Conservation (phyloP, 2,113 vertebrate species). For the Kryptolebias marmoratus region DNA sequence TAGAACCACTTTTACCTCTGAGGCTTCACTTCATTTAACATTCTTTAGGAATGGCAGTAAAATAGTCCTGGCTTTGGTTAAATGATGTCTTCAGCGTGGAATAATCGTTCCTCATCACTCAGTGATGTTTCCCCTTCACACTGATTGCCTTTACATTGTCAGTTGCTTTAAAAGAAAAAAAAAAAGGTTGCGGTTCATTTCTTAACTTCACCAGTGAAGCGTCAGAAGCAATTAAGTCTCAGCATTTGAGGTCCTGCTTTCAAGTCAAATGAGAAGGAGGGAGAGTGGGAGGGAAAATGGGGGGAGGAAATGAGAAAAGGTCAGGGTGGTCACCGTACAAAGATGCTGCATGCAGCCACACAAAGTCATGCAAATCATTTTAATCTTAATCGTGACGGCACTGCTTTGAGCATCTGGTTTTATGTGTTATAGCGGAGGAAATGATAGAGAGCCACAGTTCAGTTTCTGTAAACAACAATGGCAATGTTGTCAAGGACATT, state of each 20-base stretch:
- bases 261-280: conserved; percentile 40
- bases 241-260: conserved; percentile 37
- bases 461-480: background rate
- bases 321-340: conserved; percentile 11
- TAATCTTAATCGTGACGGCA: background rate
- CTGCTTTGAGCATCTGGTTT: background rate
- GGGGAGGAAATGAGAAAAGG: conserved; percentile 20
- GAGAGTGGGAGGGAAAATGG: background rate
- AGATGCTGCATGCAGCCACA: conserved; percentile 5
- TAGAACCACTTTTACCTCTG: background rate
- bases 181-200: conserved; percentile 36
- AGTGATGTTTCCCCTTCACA: conserved; percentile 27
- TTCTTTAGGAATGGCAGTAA: conserved; percentile 5
- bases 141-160: conserved; percentile 36
- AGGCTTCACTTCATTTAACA: conserved; percentile 32
- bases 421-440: background rate
- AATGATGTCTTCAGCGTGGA: conserved; percentile 13
- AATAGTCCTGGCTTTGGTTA: conserved; percentile 27
- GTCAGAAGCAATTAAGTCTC: conserved; percentile 48
- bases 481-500: conserved; percentile 2
- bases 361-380: conserved; percentile 4
- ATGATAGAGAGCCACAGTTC: background rate
- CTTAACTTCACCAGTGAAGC: conserved; percentile 29
- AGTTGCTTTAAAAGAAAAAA: conserved; percentile 36
- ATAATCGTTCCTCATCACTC: conserved; percentile 26